Conservation (phyloP, 2,113 vertebrate species). For the Nothoprocta perdicaria region DNA sequence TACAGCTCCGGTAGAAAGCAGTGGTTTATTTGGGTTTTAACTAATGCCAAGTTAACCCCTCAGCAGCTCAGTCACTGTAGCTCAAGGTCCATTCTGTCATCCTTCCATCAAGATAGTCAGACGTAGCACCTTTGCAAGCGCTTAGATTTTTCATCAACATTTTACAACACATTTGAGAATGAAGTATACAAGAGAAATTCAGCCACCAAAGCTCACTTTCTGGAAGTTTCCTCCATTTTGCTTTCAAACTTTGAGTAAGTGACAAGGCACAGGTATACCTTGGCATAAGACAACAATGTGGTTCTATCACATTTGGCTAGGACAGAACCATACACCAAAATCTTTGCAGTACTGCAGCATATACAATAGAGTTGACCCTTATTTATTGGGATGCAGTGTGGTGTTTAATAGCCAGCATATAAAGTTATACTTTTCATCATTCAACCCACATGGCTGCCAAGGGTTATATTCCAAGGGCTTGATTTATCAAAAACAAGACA, state of each 20-base stretch:
- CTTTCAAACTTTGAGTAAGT: background rate
- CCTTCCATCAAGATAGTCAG: background rate
- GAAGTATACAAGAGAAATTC: background rate
- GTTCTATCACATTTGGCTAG: background rate
- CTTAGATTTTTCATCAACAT: background rate
- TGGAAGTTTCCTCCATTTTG: background rate
- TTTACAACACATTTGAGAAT: background rate
- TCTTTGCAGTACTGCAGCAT: background rate
- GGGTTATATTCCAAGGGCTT: background rate
- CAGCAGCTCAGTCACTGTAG: background rate
- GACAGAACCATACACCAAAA: background rate
- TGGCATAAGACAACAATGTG: background rate
- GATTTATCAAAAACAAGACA: background rate
- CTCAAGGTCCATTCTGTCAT: background rate
- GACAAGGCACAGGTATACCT: background rate
- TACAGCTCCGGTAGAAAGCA: background rate
- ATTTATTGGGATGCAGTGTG: background rate
- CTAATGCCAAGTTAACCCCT: slow-evolving; percentile 21
- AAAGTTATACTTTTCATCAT: background rate
- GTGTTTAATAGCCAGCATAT: background rate
- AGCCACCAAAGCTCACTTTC: background rate
- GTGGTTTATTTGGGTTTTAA: slow-evolving; percentile 43
- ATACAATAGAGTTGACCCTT: background rate
- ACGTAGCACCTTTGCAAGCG: background rate
- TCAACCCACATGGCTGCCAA: background rate